Evolutionary conservation across 2,797 vertebrate species (phyloP), one percentile per base, ranked within the genome.

Genomic region (Apogon hyalosoma): DNA sequence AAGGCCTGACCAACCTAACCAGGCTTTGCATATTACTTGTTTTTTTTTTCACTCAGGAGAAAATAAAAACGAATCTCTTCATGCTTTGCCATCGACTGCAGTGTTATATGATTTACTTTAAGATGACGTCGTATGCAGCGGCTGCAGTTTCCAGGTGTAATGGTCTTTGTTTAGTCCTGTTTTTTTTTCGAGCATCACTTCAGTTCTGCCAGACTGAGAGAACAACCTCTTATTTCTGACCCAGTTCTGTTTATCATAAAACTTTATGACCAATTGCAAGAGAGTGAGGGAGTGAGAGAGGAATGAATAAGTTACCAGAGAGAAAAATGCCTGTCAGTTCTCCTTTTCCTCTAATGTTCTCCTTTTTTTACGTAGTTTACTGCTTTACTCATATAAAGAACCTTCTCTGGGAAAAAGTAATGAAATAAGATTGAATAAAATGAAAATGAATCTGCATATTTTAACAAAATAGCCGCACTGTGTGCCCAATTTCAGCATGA

Each of bases 241-340:
- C 87, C 77, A 83, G 78, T 87, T 89, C 83, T 90, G 87, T 90
- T 90, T 84, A 89, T 83, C 84, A 82, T 91, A 86, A 90, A 92
- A 91, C 65, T 89, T 91, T 87, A 91, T 83, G 85, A 67, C 50
- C 78, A 88, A 79, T 87, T 84, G 88, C 74, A 71, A 67, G 69
- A 75, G 78, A 76, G 71, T 33, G 63, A 73, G 61, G 71, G 77
- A 79, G 74, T 6, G 67, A 82, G 75, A 51, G 59, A 74, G 71
- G 66, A 82, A 79, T 72, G 74, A 82, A 63, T 69, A 64, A 79
- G 72, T 56, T 66, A 85, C 55, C 39, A 58, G 48, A 62, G 68
- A 24, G 57, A 33, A 61, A 73, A 65, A 48, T 45, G 49, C 16
- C 21, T 76, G 66, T 86, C 40, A 50, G 46, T 73, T 82, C 33